Percentiles rank a stretch among this genome's conserved stretches.
These are phyloP conservation scores for Silurus meridionalis DNA, from an alignment of 2,113 vertebrate genomes.

Conservation along the genomic window DNA sequence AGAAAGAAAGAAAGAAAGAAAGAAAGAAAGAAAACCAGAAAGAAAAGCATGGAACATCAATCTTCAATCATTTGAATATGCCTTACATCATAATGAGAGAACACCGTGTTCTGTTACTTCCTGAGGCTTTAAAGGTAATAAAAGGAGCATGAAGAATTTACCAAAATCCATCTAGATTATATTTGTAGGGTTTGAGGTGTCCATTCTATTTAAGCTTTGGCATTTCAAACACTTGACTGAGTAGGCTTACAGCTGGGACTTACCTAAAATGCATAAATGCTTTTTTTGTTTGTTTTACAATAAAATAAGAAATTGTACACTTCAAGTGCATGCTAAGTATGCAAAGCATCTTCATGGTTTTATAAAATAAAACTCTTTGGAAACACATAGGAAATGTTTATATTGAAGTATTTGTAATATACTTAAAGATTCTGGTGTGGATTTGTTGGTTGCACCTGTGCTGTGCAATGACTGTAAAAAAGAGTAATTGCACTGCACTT, in stretches of 20 bases:
- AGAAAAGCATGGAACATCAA: neutral
- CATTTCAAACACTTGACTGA: neutral
- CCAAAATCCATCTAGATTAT: neutral
- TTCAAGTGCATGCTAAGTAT: neutral
- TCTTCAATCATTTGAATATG: neutral
- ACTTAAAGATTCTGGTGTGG: neutral
- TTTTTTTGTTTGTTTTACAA: neutral
- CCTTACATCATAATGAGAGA: neutral
- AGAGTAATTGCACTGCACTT: no score
- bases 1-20: no score
- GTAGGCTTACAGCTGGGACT: neutral
- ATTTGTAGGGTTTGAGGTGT: neutral
- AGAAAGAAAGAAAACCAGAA: neutral
- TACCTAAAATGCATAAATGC: neutral
- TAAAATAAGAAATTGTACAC: neutral
- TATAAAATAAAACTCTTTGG: neutral
- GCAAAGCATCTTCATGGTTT: neutral
- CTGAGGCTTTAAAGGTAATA: conserved; percentile 6
- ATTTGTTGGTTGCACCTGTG: neutral
- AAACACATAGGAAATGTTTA: neutral
- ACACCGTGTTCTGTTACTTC: neutral
- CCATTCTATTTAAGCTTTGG: neutral
- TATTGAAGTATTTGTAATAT: neutral
- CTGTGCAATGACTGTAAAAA: no score
- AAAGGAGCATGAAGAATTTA: neutral